Evolutionary conservation across 2,888 invertebrate species (phyloP).

Genomic region (Lasioglossum marginatum): DNA sequence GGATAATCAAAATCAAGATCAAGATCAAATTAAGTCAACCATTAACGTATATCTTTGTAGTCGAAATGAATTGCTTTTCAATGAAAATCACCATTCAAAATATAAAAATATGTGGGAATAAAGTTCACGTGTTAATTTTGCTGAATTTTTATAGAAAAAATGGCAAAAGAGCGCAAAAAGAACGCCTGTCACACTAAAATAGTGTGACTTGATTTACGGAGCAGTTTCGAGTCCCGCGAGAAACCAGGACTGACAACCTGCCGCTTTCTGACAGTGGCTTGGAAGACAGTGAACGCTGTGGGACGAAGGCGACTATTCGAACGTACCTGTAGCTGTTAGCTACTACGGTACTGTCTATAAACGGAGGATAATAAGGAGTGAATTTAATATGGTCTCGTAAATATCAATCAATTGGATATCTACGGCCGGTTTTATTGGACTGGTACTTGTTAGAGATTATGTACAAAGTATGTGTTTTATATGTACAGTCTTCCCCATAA

Average conservation of each 20-base stretch:
- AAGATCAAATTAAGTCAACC: not conserved
- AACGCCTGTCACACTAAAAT: not conserved
- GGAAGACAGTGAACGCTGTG: not conserved
- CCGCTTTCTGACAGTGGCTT: not conserved
- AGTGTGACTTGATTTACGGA: conserved; percentile 2
- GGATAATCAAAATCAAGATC: not conserved
- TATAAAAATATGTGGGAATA: not conserved
- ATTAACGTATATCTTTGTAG: not conserved
- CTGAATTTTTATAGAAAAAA: not conserved
- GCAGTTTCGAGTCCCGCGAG: conserved; percentile 1
- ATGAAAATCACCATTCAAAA: not conserved
- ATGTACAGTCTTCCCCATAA: not conserved
- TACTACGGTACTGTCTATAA: not conserved
- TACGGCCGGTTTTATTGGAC: not conserved
- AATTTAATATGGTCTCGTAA: conserved; percentile 9
- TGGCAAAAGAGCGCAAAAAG: not conserved
- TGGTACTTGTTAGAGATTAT: not conserved
- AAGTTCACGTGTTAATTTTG: not conserved
- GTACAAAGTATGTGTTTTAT: not conserved
- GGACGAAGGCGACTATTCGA: not conserved
- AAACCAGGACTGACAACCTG: not conserved
- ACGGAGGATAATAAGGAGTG: not conserved
- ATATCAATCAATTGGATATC: conserved; percentile 7
- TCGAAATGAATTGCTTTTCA: not conserved
- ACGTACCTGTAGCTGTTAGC: not conserved